Evolutionary conservation across 2,113 vertebrate genomes (phyloP), one percentile per base, ranked within the genome.

Genomic region (Gymnarchus niloticus): DNA sequence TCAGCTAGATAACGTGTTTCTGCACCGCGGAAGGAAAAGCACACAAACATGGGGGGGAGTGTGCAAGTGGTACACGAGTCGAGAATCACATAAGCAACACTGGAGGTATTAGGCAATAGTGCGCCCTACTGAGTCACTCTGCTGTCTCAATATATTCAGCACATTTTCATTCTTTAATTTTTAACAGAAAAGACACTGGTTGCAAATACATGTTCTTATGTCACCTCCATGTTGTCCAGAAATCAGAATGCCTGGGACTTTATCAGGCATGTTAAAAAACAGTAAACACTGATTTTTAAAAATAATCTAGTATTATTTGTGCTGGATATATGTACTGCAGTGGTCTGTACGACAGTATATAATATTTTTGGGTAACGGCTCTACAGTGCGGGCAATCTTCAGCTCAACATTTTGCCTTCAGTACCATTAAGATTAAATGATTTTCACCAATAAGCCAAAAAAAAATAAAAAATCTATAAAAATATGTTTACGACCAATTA

Each of bases 191-290:
- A 2, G 1, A 2, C 0, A 59, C 25, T 61, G 59, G 65, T 3
- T 54, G 8, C 52, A 54, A 8, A 14, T 14, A 7, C 52, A n/a
- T n/a, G n/a, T n/a, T n/a, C n/a, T n/a, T n/a, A n/a, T n/a, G n/a
- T n/a, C n/a, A n/a, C n/a, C n/a, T n/a, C n/a, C 33, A 37, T 73
- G 33, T 73, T 73, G 3, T 73, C 90, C 90, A 93, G 93, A 92
- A 93, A 94, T 88, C 93, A 91, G 93, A 91, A 87, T 93, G 90
- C 92, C 94, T 92, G 92, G 86, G 93, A 94, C 93, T 91, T 89
- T 93, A 89, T 93, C 94, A 95, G 95, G 94, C 95, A 95, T 94
- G 94, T 94, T 91, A 83, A 51, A 91, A 93, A 93, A 94, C 89
- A 94, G 93, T 93, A 94, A 93, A 95, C n/a, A 73, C 33, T 41